Percentiles rank a stretch among this genome's conserved stretches.
These are phyloP conservation scores for Xylocampa areola DNA, from an alignment of 2,888 invertebrate species.

Conservation along the genomic window DNA sequence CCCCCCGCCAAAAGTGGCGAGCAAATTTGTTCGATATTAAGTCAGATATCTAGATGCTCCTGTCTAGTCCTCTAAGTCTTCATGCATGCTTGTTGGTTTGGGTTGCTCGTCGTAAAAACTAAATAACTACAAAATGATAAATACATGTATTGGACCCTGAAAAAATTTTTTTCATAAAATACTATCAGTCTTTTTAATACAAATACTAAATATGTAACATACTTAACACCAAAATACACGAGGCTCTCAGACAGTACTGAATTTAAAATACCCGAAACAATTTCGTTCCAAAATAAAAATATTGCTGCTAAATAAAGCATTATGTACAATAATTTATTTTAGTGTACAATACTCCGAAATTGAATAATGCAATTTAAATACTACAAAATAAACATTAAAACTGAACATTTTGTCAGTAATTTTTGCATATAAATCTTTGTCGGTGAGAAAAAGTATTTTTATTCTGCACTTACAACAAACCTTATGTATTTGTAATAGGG, in stretches of 20 bases:
- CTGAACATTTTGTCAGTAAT: conserved; percentile 62
- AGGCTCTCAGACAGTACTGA: neutral
- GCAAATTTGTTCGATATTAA: no score
- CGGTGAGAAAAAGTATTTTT: conserved; percentile 42
- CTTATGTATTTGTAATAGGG: conserved; percentile 32
- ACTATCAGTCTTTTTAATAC: no score
- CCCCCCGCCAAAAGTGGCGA: no score
- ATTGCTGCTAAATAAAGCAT: conserved; percentile 2
- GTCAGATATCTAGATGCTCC: no score
- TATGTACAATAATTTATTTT: conserved; percentile 40
- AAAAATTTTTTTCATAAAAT: no score
- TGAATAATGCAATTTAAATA: conserved; percentile 60
- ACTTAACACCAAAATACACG: no score
- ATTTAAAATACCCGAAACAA: neutral
- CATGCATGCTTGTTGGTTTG: no score
- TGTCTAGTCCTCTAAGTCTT: no score
- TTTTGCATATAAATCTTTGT: conserved; percentile 70
- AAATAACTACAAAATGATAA: no score
- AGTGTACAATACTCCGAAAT: conserved; percentile 49
- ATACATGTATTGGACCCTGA: no score
- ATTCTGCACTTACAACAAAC: conserved; percentile 13
- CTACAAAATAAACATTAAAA: conserved; percentile 53
- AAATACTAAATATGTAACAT: no score
- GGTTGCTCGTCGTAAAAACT: no score
- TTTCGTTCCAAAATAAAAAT: conserved; percentile 1